Conservation (phyloP, 1,140 invertebrate genomes). For the Heliconius hewitsoni region DNA sequence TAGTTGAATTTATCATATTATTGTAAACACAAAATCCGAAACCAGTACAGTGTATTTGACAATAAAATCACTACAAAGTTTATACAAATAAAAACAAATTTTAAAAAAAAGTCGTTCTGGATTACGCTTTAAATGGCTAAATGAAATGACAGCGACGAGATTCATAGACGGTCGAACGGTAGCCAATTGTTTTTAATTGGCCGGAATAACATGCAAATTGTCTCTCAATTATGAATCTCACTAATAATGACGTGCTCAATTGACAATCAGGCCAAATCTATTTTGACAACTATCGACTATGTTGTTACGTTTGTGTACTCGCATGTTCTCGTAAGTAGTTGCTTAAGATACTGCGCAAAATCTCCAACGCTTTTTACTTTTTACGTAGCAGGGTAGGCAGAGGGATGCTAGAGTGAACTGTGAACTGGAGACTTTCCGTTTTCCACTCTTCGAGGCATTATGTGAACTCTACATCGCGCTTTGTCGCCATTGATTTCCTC, state of each 20-base stretch:
- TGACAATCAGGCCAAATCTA: conserved; percentile 53
- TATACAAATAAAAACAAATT: no score
- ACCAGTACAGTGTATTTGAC: no score
- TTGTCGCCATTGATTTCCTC: no score
- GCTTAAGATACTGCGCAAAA: conserved; percentile 21
- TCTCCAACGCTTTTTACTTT: not conserved
- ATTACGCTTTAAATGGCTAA: not conserved
- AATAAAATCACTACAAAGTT: no score
- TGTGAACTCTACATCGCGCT: no score
- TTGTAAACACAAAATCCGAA: no score
- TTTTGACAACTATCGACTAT: conserved; percentile 35
- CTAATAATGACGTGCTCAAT: conserved; percentile 43
- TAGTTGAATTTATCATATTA: no score
- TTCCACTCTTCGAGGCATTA: no score
- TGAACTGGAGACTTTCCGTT: no score
- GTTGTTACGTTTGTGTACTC: conserved; percentile 21
- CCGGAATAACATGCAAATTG: conserved; percentile 43
- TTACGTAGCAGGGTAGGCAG: no score
- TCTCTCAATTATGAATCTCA: conserved; percentile 43
- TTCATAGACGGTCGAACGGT: conserved; percentile 30
- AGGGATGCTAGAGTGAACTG: no score
- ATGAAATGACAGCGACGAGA: conserved; percentile 25
- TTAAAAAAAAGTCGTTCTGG: not conserved
- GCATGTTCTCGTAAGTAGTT: not conserved
- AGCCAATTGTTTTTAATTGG: conserved; percentile 43